Base-by-base conservation (phyloP, 2,113 vertebrate species). In the Parus major region DNA sequence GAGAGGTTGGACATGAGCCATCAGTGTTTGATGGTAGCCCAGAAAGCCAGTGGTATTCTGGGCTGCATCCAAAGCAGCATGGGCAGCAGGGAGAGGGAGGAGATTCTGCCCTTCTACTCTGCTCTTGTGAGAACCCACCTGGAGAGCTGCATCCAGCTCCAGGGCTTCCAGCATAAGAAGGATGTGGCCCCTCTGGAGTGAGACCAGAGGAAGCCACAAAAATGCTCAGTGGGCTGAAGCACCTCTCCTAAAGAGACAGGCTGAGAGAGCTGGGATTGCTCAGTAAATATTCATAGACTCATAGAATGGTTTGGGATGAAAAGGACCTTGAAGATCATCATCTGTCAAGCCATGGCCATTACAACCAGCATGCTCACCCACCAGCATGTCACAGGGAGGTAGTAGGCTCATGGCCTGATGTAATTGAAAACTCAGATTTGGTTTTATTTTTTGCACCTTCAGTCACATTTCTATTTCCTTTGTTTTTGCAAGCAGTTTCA, bases 181-280 rank as follows among this genome's bases (percentile, higher is more conserved):
- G 33, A 50, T 36, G 27, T 36, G 31, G 10, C 50, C 59, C 27
- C 1, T 0, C 36, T 57, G 33, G 33, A 50, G 15, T 1, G 0
- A 81, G 44, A 14, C 33, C 68, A 59, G 23, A 81, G 33, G 36
- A 73, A 19, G 36, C 28, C 44, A 49, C 50, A 35, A 56, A 79
- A 41, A 35, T 49, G 25, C 29, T 42, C 65, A 49, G 16, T n/a
- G 49, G 11, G 13, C 35, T 39, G 65, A 4, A 70, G 41, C 56
- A 22, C 29, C 7, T 56, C 49, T 56, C 20, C 42, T 35, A 10
- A 31, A 46, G 35, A 49, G 25, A 71, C 16, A 42, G 29, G n/a
- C 41, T 35, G 35, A 63, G 55, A 70, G 29, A 39, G 41, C 7
- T 60, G 24, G 29, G 3, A 13, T 8, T 31, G n/a, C 47, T 49